Percentiles rank a stretch among this genome's conserved stretches.
Conservation (phyloP, 2,797 vertebrate genomes). For the Cuculus canorus region DNA sequence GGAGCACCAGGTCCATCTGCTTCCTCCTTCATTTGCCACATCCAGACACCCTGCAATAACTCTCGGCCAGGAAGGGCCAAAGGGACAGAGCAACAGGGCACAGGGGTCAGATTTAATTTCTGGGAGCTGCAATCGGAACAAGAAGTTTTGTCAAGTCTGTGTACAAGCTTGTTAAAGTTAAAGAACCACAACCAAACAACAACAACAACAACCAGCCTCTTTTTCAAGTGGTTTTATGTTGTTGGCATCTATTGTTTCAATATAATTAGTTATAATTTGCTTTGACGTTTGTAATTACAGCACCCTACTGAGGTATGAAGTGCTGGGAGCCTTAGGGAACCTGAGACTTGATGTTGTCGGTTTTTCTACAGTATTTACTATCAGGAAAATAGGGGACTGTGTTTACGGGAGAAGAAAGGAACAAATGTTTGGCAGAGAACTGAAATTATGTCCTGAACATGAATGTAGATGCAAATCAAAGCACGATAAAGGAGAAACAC, state of each 20-base stretch:
- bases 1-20: background rate
- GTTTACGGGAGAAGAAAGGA: background rate
- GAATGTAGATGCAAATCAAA: conserved; percentile 31
- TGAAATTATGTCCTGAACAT: conserved; percentile 22
- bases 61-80: background rate
- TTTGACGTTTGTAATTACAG: background rate
- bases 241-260: background rate
- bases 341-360: background rate
- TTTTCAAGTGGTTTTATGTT: background rate
- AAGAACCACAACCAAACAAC: too few species aligned
- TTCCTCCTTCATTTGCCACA: background rate
- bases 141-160: background rate
- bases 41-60: background rate
- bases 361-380: background rate
- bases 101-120: background rate
- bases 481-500: conserved; percentile 22
- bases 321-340: background rate
- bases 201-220: too few species aligned
- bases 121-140: background rate
- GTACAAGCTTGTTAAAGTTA: background rate
- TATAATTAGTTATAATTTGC: background rate
- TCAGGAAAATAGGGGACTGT: background rate
- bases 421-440: background rate
- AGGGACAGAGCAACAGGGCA: background rate
- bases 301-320: background rate